These are phyloP conservation scores for Lagorchestes hirsutus DNA, from an alignment of 2,797 vertebrate species.

Conservation along the genomic window DNA sequence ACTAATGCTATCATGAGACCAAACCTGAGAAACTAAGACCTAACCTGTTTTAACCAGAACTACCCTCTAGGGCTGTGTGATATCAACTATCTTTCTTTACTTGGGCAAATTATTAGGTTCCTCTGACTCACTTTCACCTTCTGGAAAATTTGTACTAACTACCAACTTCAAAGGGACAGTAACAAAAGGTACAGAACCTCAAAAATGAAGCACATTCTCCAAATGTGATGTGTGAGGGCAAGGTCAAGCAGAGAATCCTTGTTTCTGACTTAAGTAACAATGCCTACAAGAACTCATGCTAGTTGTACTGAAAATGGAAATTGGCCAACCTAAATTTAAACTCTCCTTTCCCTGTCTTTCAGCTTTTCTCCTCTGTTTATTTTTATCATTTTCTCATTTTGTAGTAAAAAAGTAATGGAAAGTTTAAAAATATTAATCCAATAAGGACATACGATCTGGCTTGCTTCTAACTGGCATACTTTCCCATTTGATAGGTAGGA, in stretches of 20 bases:
- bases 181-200: neutral
- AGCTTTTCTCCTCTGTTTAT: neutral
- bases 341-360: neutral
- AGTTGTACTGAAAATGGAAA: neutral
- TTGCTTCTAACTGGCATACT: neutral
- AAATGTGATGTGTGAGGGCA: neutral
- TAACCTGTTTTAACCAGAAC: constrained; percentile 8
- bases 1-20: neutral
- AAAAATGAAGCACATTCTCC: neutral
- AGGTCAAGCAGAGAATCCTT: constrained; percentile 1
- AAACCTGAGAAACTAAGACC: constrained; percentile 1
- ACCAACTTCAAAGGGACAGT: neutral
- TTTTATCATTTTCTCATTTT: neutral
- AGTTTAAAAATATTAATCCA: neutral
- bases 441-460: neutral
- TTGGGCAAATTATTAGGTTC: neutral
- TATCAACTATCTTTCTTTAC: neutral
- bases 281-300: neutral
- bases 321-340: neutral
- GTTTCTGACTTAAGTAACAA: neutral
- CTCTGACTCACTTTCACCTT: neutral
- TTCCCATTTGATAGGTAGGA: neutral
- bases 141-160: neutral
- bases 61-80: neutral
- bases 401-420: constrained; percentile 7